Evolutionary conservation across 2,797 vertebrate species (phyloP).

Genomic region (Rallus crepitans): DNA sequence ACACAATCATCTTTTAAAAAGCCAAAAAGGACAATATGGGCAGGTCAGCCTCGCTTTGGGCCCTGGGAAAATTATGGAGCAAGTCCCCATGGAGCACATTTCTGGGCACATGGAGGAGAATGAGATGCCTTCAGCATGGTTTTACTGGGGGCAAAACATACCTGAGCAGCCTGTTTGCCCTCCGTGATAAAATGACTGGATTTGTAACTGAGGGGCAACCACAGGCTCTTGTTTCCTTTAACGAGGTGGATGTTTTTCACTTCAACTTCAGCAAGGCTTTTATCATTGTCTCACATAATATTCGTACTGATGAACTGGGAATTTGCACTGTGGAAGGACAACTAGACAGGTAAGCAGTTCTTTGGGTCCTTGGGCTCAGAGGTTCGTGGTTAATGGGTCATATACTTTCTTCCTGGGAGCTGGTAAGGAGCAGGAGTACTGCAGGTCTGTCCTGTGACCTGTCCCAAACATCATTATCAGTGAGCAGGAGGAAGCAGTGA

Average conservation of each 20-base stretch:
- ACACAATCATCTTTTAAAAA: background rate
- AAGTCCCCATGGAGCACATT: background rate
- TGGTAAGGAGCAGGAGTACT: rapidly evolving
- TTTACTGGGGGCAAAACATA: background rate
- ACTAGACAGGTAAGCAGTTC: background rate
- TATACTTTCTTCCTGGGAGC: background rate
- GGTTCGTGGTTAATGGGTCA: rapidly evolving
- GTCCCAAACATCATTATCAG: background rate
- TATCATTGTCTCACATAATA: background rate
- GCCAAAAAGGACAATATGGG: background rate
- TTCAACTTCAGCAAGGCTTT: background rate
- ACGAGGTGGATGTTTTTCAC: background rate
- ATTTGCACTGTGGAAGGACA: background rate
- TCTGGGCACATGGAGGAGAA: background rate
- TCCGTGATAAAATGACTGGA: background rate
- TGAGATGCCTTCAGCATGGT: background rate
- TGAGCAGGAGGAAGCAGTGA: background rate
- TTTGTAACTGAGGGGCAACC: background rate
- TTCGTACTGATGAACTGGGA: background rate
- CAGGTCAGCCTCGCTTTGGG: background rate
- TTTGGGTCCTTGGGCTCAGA: background rate
- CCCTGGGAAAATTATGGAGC: background rate
- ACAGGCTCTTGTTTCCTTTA: background rate
- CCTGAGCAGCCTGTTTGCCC: background rate
- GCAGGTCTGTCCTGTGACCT: background rate